Evolutionary conservation across 2,797 vertebrate genomes (phyloP).

Genomic region (Hemitrygon akajei): DNA sequence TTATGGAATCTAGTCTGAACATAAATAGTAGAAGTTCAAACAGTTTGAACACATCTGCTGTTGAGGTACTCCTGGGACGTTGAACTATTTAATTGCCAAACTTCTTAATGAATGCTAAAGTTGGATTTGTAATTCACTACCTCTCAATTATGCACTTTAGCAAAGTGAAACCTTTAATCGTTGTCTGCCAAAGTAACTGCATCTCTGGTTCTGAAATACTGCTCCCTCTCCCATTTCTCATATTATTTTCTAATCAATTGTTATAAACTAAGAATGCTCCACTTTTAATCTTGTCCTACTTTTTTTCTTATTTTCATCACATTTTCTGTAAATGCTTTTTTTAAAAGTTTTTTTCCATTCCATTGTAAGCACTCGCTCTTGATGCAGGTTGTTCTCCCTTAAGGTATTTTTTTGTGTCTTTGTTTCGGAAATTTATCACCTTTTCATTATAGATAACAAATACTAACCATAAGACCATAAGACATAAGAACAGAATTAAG

Average conservation of each 20-base stretch:
- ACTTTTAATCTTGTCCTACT: background rate
- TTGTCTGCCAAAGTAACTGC: constrained; percentile 1
- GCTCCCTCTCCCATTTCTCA: background rate
- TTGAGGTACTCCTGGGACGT: background rate
- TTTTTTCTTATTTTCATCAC: too few species aligned
- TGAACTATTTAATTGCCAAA: constrained; percentile 17
- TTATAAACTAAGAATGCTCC: background rate
- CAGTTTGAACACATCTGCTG: background rate
- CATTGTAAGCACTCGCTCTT: background rate
- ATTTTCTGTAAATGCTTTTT: background rate
- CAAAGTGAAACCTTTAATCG: constrained; percentile 5
- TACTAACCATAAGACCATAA: too few species aligned
- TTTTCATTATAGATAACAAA: background rate
- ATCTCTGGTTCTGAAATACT: background rate
- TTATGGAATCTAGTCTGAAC: background rate
- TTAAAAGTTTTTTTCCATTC: background rate
- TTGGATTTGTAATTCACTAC: constrained; percentile 15
- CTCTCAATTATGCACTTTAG: constrained; percentile 19
- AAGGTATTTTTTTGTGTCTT: background rate
- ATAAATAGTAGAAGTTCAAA: too few species aligned
- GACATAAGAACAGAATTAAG: too few species aligned
- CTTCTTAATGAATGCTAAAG: constrained; percentile 15
- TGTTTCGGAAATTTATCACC: background rate
- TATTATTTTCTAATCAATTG: background rate
- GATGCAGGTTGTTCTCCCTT: background rate